These are phyloP conservation scores for Streblospio benedicti DNA, from an alignment of 1,140 invertebrate species.

Conservation along the genomic window DNA sequence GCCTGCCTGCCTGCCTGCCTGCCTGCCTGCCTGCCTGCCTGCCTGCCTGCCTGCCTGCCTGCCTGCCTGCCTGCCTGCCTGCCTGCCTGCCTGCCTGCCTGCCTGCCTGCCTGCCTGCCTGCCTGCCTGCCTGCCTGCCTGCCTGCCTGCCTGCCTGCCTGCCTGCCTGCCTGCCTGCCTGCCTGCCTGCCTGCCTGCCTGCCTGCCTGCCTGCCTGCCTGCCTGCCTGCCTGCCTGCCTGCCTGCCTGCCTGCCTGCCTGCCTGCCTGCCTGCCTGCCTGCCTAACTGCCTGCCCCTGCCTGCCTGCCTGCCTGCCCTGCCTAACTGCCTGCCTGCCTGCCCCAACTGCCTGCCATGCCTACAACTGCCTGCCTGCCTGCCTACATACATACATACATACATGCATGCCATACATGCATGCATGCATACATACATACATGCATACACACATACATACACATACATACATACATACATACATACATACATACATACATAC, in stretches of 20 bases:
- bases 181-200: neutral
- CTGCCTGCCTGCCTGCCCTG: neutral
- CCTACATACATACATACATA: too few relatives aligned
- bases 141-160: neutral
- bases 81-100: neutral
- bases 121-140: neutral
- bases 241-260: neutral
- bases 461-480: too few relatives aligned
- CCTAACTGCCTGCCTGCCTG: neutral
- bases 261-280: neutral
- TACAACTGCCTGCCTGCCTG: too few relatives aligned
- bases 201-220: neutral
- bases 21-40: neutral
- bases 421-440: too few relatives aligned
- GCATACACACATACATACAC: too few relatives aligned
- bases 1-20: neutral
- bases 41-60: neutral
- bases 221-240: neutral
- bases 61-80: neutral
- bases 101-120: neutral
- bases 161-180: neutral
- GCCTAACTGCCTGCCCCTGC: neutral
- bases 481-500: too few relatives aligned
- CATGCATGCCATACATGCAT: too few relatives aligned
- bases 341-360: too few relatives aligned